A percentile compares a stretch with the other conserved stretches of the same genome.
Conservation (phyloP, 2,888 invertebrate species). For the Magallana nippona region DNA sequence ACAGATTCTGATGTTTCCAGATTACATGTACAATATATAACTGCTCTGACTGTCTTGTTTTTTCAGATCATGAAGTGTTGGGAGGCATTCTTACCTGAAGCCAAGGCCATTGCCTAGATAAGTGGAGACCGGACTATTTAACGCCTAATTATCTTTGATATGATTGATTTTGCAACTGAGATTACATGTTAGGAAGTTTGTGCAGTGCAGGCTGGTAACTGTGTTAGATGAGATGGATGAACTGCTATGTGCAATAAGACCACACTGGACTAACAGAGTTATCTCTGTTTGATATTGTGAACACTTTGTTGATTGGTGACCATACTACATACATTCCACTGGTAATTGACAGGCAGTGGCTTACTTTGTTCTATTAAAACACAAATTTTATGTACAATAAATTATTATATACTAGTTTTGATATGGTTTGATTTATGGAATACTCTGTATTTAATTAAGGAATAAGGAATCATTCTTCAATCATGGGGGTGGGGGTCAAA, state of each 20-base stretch:
- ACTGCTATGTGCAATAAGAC: slow-evolving; percentile 17
- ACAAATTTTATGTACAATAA: slow-evolving; percentile 23
- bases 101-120: slow-evolving; percentile 83
- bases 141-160: background rate
- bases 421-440: background rate
- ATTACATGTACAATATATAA: background rate
- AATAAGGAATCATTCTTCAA: too few relatives aligned
- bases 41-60: background rate
- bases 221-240: background rate
- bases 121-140: background rate
- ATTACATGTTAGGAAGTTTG: background rate
- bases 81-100: slow-evolving; percentile 97
- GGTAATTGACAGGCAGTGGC: slow-evolving; percentile 6
- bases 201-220: background rate
- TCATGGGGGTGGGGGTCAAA: too few relatives aligned
- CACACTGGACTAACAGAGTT: background rate
- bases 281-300: background rate
- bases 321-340: slow-evolving; percentile 33
- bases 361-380: slow-evolving; percentile 3
- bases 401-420: background rate
- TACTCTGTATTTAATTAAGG: too few relatives aligned
- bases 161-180: slow-evolving; percentile 9
- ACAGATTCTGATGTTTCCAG: too few relatives aligned
- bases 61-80: slow-evolving; percentile 93
- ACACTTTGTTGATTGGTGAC: slow-evolving; percentile 9